Evolutionary conservation across 2,113 vertebrate species (phyloP).

Genomic region (Epinephelus fuscoguttatus): DNA sequence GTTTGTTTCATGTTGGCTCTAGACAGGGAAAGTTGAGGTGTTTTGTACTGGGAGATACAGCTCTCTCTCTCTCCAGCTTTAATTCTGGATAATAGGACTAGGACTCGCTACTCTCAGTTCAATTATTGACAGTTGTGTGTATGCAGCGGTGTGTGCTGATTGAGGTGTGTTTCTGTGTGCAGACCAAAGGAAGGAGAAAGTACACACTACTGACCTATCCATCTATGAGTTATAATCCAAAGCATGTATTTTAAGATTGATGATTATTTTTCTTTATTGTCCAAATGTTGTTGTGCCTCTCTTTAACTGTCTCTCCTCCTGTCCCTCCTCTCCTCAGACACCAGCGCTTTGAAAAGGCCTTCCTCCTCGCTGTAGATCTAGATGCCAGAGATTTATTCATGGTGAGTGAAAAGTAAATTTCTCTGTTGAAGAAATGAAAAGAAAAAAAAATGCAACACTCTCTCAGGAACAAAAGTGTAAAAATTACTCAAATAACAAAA

Average conservation of each 20-base stretch:
- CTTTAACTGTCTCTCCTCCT: conserved; percentile 25
- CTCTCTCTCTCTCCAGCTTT: conserved; percentile 54
- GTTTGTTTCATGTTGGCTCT: conserved; percentile 76
- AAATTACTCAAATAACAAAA: background rate
- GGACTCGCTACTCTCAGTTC: conserved; percentile 55
- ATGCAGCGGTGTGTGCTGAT: conserved; percentile 24
- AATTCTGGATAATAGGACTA: conserved; percentile 66
- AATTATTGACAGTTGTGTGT: conserved; percentile 64
- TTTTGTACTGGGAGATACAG: conserved; percentile 64
- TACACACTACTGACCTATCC: background rate
- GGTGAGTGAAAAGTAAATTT: conserved; percentile 85
- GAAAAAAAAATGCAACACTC: background rate
- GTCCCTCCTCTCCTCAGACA: conserved; percentile 82
- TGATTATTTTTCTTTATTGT: background rate
- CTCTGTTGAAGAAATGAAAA: background rate
- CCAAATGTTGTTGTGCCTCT: background rate
- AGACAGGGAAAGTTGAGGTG: conserved; percentile 70
- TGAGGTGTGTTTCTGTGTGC: conserved; percentile 9
- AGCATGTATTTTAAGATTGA: background rate
- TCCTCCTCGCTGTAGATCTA: conserved; percentile 95
- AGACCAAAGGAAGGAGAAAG: background rate
- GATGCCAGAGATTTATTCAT: conserved; percentile 95
- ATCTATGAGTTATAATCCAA: conserved; percentile 1
- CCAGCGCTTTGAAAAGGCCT: conserved; percentile 96
- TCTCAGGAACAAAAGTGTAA: background rate